Base-by-base conservation (phyloP, 2,797 vertebrate genomes). In the Emydoidea blandingii region DNA sequence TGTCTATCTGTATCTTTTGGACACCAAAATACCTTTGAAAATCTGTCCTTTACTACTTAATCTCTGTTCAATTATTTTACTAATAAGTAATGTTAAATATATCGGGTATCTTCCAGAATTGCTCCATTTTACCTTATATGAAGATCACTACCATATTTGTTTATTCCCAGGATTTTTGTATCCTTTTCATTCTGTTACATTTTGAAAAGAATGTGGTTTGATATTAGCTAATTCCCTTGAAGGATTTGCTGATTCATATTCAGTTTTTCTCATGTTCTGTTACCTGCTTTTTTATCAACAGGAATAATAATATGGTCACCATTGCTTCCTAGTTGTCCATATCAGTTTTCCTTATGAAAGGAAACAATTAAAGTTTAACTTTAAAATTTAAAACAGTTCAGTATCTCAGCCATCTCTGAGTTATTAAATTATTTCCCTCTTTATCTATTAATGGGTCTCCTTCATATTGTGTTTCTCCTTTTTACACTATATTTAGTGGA, bases 401-500 rank as follows among this genome's bases (percentile, higher is more conserved):
- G 37, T 37, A 74, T 74, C 21, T 74, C 18, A 72, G n/a, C 10
- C 19, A 72, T 72, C 37, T 74, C 12, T 74, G 21, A 41, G 5
- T 74, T 68, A 68, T 8, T 23, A 72, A 62, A 31, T 62, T 74
- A 37, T 44, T 21, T n/a, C 59, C 37, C 10, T 74, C 37, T 44
- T 41, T 27, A 14, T 74, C 12, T 44, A 2, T 59, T 74, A 79
- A 2, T 50, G 23, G 7, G 68, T 0, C 18, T 78, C 65, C 5
- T 78, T 78, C 52, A 37, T 79, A 81, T 4, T 0, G 0, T 14
- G 2, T 72, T 93, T 92, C 86, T 37, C 11, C 76, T 79, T 16
- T 59, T 62, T 49, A 1, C 8, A 9, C 18, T n/a, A 1, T 52
- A 23, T 18, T 65, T 82, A 50, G 2, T 0, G 0, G 56, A 92